Conservation (phyloP, 2,113 vertebrate genomes). For the Rhinoderma darwinii region DNA sequence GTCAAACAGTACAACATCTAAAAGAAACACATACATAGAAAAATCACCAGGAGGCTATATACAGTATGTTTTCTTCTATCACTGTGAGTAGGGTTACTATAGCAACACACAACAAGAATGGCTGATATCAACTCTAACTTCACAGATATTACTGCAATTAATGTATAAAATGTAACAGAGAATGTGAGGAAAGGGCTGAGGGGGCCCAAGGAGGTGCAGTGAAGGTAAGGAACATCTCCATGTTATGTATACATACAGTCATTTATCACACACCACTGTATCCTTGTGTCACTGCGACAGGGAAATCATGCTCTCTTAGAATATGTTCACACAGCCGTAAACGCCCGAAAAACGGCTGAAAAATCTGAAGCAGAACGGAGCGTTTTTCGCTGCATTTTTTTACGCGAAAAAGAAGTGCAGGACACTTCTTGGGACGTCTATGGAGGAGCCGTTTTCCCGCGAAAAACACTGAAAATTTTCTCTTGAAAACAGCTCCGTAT, state of each 20-base stretch:
- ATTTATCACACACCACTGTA: background rate
- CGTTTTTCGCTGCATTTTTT: too few relatives aligned
- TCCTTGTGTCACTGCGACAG: background rate
- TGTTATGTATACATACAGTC: background rate
- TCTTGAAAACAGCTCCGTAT: too few relatives aligned
- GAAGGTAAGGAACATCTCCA: background rate
- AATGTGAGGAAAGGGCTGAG: background rate
- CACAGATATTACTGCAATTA: background rate
- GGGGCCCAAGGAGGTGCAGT: background rate
- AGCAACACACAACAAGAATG: conserved; percentile 23
- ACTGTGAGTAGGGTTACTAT: background rate
- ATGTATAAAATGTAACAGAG: background rate
- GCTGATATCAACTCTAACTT: background rate
- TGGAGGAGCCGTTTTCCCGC: too few relatives aligned
- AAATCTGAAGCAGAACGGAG: too few relatives aligned
- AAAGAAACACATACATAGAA: background rate
- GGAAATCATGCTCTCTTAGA: too few relatives aligned
- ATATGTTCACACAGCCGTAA: too few relatives aligned
- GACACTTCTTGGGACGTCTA: too few relatives aligned
- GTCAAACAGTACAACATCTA: background rate
- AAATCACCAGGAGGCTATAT: background rate
- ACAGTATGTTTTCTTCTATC: background rate
- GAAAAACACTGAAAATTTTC: too few relatives aligned
- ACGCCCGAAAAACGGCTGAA: too few relatives aligned
- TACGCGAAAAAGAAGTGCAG: too few relatives aligned